These are phyloP conservation scores for Notodonta ziczac DNA, from an alignment of 2,888 invertebrate genomes.

Conservation along the genomic window DNA sequence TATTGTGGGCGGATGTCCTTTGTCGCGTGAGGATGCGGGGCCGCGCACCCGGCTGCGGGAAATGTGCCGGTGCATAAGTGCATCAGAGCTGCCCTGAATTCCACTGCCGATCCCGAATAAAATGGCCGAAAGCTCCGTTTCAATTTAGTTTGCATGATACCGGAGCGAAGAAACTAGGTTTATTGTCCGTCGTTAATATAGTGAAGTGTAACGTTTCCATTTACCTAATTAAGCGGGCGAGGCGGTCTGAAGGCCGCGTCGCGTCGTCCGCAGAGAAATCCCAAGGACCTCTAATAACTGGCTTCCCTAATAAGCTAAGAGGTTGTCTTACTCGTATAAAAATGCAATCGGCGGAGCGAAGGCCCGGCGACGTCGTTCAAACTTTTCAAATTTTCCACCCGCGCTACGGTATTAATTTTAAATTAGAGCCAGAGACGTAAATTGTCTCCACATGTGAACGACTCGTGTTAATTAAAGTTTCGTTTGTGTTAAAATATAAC, in stretches of 20 bases:
- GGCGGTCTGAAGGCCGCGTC: conserved; percentile 60
- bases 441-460: conserved; percentile 70
- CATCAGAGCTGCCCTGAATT: conserved; percentile 74
- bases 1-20: conserved; percentile 82
- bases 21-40: conserved; percentile 73
- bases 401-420: conserved; percentile 77
- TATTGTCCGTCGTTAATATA: conserved; percentile 61
- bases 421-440: conserved; percentile 71
- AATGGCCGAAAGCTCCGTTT: conserved; percentile 63
- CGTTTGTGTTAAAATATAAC: conserved; percentile 45
- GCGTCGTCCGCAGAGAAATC: conserved; percentile 70
- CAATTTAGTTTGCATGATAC: conserved; percentile 61
- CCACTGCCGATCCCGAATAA: conserved; percentile 60
- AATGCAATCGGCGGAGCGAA: conserved; percentile 76
- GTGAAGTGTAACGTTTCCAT: conserved; percentile 66
- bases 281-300: conserved; percentile 74
- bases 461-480: conserved; percentile 67
- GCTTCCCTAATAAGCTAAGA: conserved; percentile 81
- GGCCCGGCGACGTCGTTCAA: conserved; percentile 74
- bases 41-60: conserved; percentile 69
- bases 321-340: conserved; percentile 79
- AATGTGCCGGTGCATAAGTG: conserved; percentile 79
- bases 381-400: conserved; percentile 83
- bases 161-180: conserved; percentile 51
- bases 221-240: conserved; percentile 78